Base-by-base conservation (phyloP, 2,113 vertebrate genomes). In the Castor canadensis region DNA sequence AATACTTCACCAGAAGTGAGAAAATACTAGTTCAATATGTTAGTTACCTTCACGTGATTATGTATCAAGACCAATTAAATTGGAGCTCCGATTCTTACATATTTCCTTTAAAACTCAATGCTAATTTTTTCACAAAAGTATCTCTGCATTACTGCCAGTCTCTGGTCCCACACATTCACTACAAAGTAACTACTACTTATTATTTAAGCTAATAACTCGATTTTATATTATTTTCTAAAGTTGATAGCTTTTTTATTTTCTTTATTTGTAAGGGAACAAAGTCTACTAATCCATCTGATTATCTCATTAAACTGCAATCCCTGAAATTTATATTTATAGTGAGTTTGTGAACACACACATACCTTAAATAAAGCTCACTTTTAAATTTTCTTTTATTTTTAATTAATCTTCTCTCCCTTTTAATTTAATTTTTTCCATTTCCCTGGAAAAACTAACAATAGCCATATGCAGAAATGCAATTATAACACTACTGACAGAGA, bases 11-110 rank as follows among this genome's bases (percentile, higher is more conserved):
- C 28, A 87, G 58, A 97, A 97, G 64, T 96, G 89, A 96, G 85
- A 95, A 94, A 73, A 96, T 32, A 69, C 28, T 86, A 75, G 80
- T 43, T 93, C 77, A 96, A 17, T 95, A 95, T 95, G 47, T 95
- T 97, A 95, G 71, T 52, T 97, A 75, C 28, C 96, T 73, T 94
- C 83, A 56, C 76, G 87, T 67, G 45, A 91, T 82, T 96, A 73
- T 97, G 71, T 47, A 97, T 95, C 32, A 90, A 95, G 92, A 79
- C 32, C 66, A 95, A 94, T 93, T 95, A 97, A 95, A 96, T 94
- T 94, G 67, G 3, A 85, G 7, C 49, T 38, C 40, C 83, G 8
- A 83, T 96, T 92, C 87, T 96, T 79, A 81, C 95, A 19, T 3
- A 87, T 93, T 97, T 87, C 38, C 80, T 24, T 96, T 94, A 20